Evolutionary conservation across 92 coral and sea anemone genomes (phyloP).

Genomic region (Umimayanthus chanpuru): DNA sequence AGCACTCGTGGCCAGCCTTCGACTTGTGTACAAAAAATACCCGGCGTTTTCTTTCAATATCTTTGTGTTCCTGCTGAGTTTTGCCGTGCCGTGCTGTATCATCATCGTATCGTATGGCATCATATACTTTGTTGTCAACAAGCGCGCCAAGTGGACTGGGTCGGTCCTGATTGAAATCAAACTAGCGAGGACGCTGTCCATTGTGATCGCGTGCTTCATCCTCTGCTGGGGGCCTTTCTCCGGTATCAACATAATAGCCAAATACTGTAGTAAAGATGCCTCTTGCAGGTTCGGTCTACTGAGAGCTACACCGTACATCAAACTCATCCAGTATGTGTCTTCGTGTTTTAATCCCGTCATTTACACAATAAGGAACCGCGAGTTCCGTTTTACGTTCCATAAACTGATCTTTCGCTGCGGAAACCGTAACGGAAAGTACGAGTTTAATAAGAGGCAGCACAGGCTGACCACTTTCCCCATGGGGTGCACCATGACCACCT

Average conservation of each 20-base stretch:
- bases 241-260: slow-evolving; percentile 61
- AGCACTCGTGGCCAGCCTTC: slow-evolving; percentile 60
- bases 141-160: slow-evolving; percentile 87
- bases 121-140: slow-evolving; percentile 78
- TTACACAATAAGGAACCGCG: slow-evolving; percentile 83
- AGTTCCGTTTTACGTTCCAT: slow-evolving; percentile 82
- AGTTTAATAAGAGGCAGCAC: slow-evolving; percentile 32
- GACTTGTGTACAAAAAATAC: not conserved
- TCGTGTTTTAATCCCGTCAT: slow-evolving; percentile 80
- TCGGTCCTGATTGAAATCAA: slow-evolving; percentile 85
- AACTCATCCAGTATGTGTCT: slow-evolving; percentile 79
- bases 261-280: slow-evolving; percentile 38
- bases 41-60: slow-evolving; percentile 59
- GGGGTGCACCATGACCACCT: slow-evolving; percentile 17
- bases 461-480: not conserved
- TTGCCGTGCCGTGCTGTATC: slow-evolving; percentile 69
- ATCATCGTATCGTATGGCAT: slow-evolving; percentile 70
- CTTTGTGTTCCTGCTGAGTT: slow-evolving; percentile 66
- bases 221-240: slow-evolving; percentile 93
- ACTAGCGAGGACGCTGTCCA: slow-evolving; percentile 84
- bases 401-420: slow-evolving; percentile 73
- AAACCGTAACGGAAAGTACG: slow-evolving; percentile 68
- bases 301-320: slow-evolving; percentile 46
- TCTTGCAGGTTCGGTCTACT: not conserved
- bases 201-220: slow-evolving; percentile 84